Conservation (phyloP, 23 tunicate genomes). For the Botrylloides violaceus region DNA sequence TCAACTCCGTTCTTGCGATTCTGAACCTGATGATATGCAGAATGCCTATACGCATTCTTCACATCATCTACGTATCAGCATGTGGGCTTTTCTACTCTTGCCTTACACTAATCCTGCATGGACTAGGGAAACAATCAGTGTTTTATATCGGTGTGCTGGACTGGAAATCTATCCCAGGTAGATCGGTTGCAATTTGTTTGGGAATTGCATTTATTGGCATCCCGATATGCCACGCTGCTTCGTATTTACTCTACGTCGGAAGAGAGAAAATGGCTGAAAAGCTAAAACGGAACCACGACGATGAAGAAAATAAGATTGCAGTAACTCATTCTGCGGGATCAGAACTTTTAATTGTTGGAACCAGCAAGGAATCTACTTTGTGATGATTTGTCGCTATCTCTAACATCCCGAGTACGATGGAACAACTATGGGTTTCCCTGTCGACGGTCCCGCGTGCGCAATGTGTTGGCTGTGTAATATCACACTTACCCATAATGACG, state of each 20-base stretch:
- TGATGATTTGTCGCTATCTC: too few species aligned
- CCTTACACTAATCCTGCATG: conserved; percentile 8
- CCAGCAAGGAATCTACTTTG: background rate
- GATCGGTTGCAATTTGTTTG: conserved; percentile 3
- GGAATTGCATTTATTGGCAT: background rate
- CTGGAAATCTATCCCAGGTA: conserved; percentile 15
- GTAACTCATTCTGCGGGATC: background rate
- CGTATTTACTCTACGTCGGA: background rate
- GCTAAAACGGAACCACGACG: background rate
- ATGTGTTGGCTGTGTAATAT: too few species aligned
- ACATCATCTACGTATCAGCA: conserved; percentile 4
- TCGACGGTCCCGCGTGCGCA: too few species aligned
- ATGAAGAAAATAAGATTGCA: background rate
- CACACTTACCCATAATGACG: too few species aligned
- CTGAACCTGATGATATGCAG: background rate
- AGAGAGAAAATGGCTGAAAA: conserved; percentile 2
- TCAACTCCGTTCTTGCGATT: conserved; percentile 9
- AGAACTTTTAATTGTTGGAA: background rate
- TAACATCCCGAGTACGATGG: too few species aligned
- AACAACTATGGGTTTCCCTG: too few species aligned
- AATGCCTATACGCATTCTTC: conserved; percentile 12
- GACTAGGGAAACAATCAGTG: background rate
- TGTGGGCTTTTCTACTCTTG: conserved; percentile 1
- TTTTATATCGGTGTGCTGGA: conserved; percentile 3
- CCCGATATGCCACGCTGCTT: background rate